phyloP scores from a whole-genome alignment of 1,140 invertebrate species.

The Eurosta solidaginis region DNA sequence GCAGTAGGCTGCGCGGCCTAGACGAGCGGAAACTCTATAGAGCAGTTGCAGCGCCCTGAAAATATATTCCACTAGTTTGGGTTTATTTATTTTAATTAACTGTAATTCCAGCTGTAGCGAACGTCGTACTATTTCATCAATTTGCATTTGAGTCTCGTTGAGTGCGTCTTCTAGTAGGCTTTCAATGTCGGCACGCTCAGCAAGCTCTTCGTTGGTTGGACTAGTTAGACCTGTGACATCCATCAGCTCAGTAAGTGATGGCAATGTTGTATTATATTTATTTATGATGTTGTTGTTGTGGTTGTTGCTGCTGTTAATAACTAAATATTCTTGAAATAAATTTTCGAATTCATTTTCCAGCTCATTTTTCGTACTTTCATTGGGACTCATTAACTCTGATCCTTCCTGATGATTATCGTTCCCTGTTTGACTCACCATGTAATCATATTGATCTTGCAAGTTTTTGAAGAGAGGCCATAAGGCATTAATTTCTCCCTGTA shows the following conservation, averaged over 20 bases:
- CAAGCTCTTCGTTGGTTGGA: constrained; percentile 36
- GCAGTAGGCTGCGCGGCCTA: constrained; percentile 48
- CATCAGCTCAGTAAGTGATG: constrained; percentile 44
- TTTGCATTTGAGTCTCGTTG: constrained; percentile 47
- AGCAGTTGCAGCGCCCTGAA: constrained; percentile 41
- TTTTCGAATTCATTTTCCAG: neutral
- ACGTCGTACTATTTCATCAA: constrained; percentile 42
- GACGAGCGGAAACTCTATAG: constrained; percentile 43
- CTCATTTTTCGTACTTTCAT: neutral
- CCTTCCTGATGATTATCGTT: constrained; percentile 30
- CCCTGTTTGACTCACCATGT: constrained; percentile 37
- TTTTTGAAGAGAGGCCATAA: constrained; percentile 46
- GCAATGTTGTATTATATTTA: constrained; percentile 47
- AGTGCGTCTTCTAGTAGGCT: constrained; percentile 47
- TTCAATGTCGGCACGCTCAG: constrained; percentile 44
- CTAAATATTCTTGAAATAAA: neutral
- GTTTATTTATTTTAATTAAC: constrained; percentile 47
- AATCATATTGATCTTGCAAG: constrained; percentile 48
- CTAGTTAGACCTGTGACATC: constrained; percentile 33
- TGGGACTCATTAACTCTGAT: neutral
- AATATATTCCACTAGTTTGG: constrained; percentile 48
- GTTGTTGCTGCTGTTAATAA: constrained; percentile 9
- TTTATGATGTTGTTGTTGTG: too few species aligned
- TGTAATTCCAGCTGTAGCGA: constrained; percentile 42
- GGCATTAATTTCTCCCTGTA: constrained; percentile 40